Percentiles rank a stretch among this genome's conserved stretches.
These are phyloP conservation scores for Trichechus manatus DNA, from an alignment of 2,113 vertebrate genomes.

Conservation along the genomic window DNA sequence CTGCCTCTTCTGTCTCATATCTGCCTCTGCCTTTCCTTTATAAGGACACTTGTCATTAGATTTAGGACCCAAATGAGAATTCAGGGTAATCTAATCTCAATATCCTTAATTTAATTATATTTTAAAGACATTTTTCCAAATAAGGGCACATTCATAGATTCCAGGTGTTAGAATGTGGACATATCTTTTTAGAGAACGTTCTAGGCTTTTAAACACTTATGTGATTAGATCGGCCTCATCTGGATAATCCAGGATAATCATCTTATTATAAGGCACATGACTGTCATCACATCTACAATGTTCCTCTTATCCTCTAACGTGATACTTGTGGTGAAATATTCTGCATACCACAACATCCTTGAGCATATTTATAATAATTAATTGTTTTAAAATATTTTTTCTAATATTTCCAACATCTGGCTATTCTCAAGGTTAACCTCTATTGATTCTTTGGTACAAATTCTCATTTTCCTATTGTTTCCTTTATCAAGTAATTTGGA, in stretches of 20 bases:
- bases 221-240: too few relatives aligned
- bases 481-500: background rate
- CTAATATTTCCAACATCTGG: background rate
- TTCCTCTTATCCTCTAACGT: background rate
- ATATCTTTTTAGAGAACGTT: background rate
- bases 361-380: background rate
- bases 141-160: background rate
- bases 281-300: background rate
- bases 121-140: background rate
- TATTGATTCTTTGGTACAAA: background rate
- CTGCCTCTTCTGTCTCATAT: background rate
- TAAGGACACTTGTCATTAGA: background rate
- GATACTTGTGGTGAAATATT: background rate
- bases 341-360: background rate
- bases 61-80: too few relatives aligned
- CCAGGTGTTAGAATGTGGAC: background rate
- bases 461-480: background rate
- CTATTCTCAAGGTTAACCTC: background rate
- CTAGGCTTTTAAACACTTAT: background rate
- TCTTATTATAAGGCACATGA: background rate
- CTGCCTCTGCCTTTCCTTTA: background rate
- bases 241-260: background rate
- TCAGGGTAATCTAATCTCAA: background rate
- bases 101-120: background rate
- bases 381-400: background rate